These are phyloP conservation scores for Mareca penelope DNA, from an alignment of 2,797 vertebrate genomes.

Conservation along the genomic window DNA sequence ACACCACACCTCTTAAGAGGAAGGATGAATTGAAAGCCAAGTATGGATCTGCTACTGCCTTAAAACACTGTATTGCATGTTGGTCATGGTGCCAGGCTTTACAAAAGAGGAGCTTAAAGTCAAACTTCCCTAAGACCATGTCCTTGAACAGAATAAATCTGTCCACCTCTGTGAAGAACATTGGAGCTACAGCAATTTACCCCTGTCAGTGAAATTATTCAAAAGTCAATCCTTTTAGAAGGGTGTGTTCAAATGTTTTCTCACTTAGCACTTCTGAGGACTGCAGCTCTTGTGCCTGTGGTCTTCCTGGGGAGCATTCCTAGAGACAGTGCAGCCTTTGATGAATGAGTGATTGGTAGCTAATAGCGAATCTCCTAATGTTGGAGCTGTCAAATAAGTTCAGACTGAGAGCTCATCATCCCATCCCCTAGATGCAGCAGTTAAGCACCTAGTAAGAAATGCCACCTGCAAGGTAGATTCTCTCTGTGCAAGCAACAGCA, in stretches of 20 bases:
- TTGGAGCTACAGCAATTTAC: not conserved
- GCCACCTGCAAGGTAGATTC: not conserved
- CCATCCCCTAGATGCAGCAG: not conserved
- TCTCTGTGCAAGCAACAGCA: not conserved
- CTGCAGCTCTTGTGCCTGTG: fast-evolving
- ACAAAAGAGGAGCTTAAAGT: not conserved
- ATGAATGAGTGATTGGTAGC: not conserved
- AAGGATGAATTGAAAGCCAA: not conserved
- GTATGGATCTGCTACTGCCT: not conserved
- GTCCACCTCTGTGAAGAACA: not conserved
- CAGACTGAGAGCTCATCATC: not conserved
- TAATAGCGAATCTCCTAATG: not conserved
- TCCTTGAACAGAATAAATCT: not conserved
- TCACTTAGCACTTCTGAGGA: not conserved
- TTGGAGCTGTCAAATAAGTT: not conserved
- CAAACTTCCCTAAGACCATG: not conserved
- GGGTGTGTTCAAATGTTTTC: not conserved
- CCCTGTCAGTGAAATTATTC: not conserved
- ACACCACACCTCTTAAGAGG: not conserved
- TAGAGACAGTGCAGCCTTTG: not conserved
- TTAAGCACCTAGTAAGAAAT: not conserved
- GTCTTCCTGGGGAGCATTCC: not conserved
- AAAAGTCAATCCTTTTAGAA: not conserved
- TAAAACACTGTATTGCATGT: not conserved
- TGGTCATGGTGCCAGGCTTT: not conserved